Base-by-base conservation (phyloP, 1,140 invertebrate species). In the Saxidomus purpurata region DNA sequence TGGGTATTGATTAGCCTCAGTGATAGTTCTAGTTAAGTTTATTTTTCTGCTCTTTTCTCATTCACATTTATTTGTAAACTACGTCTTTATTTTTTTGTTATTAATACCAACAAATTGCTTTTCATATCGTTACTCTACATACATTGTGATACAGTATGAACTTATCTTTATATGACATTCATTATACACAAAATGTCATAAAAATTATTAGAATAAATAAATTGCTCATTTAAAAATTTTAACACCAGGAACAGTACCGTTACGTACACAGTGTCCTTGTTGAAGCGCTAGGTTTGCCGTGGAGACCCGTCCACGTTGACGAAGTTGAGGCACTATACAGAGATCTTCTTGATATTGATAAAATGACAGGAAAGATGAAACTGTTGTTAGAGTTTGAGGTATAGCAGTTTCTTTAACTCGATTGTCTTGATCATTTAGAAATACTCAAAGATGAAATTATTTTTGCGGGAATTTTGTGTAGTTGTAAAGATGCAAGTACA, bases 221-320 rank as follows among this genome's bases (percentile, higher is more conserved):
- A n/a, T n/a, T n/a, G n/a, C n/a, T n/a, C n/a, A n/a, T n/a, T n/a
- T n/a, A n/a, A n/a, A n/a, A n/a, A n/a, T 38, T 49, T 17, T 76
- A 28, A 22, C 55, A 31, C 31, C 36, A 89, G 88, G 82, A 85
- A n/a, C 88, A 89, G 28, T 89, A 89, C 55, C 13, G 36, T n/a
- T 89, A 76, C 43, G 31, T 89, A 11, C 76, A 89, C 49, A 82
- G 76, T 38, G 38, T 71, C 19, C n/a, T 84, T 28, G 25, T 85
- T 13, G 71, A 89, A 31, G 74, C 34, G n/a, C 52, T 89, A 15
- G 74, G 55, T 19, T 31, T 67, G 19, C 69, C 55, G 34, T 43
- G 34, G 19, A 38, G 47, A 77, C 15, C 59, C 22, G 71, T 85
- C 22, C 31, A 52, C 22, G 40, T 52, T 17, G 74, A 34, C 1